A percentile compares a stretch with the other conserved stretches of the same genome.
phyloP scores from a whole-genome alignment of 1,140 invertebrate species.

The Drosophila kanapiae region DNA sequence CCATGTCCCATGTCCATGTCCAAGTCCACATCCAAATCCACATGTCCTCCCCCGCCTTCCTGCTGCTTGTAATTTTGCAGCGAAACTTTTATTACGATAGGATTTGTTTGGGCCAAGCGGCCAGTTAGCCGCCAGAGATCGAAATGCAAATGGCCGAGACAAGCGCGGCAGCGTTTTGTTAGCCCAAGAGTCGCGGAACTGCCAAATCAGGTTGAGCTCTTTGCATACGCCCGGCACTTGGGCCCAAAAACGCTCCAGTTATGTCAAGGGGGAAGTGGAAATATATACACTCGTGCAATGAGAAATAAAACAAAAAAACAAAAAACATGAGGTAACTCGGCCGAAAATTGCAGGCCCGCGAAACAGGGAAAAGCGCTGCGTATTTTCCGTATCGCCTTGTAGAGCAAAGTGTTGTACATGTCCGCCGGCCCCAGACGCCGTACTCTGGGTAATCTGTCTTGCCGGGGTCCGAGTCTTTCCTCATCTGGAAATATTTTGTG shows the following conservation, averaged over 20 bases:
- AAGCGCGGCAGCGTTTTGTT: constrained; percentile 76
- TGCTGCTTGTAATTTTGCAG: constrained; percentile 68
- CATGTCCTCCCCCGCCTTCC: constrained; percentile 49
- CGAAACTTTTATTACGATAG: constrained; percentile 79
- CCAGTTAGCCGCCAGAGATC: constrained; percentile 76
- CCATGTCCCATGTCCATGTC: constrained; percentile 29
- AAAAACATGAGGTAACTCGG: constrained; percentile 62
- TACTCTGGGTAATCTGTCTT: constrained; percentile 50
- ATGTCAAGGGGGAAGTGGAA: constrained; percentile 68
- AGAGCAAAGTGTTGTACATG: constrained; percentile 75
- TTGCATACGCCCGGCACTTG: constrained; percentile 48
- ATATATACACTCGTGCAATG: constrained; percentile 4
- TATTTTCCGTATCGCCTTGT: constrained; percentile 64
- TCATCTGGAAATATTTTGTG: constrained; percentile 45
- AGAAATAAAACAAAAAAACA: constrained; percentile 14
- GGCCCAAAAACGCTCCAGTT: constrained; percentile 67
- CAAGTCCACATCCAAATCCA: constrained; percentile 27
- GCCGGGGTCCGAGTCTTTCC: constrained; percentile 32
- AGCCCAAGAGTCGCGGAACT: constrained; percentile 50
- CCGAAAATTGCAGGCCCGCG: constrained; percentile 49
- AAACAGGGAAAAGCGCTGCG: constrained; percentile 50
- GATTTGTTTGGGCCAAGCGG: constrained; percentile 57
- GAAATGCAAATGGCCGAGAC: constrained; percentile 80
- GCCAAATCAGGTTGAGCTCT: constrained; percentile 72
- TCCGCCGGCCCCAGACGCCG: constrained; percentile 31